These are phyloP conservation scores for Neuroscelio doddi DNA, from an alignment of 2,888 invertebrate species.

Conservation along the genomic window DNA sequence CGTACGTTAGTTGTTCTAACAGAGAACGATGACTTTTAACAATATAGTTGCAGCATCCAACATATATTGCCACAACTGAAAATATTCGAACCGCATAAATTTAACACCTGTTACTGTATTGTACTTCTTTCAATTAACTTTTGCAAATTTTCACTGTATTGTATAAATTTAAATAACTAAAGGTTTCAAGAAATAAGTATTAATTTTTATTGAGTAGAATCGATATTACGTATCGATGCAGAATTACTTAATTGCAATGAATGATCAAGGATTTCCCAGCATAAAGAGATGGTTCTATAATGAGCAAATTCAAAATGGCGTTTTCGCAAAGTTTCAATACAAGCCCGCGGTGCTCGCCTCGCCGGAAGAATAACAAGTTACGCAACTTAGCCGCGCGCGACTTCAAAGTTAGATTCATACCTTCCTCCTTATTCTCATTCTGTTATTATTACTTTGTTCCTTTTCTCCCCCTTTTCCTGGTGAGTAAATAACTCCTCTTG, in stretches of 20 bases:
- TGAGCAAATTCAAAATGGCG: slow-evolving; percentile 17
- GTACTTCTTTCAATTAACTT: no score
- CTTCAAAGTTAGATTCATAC: slow-evolving; percentile 50
- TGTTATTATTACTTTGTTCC: slow-evolving; percentile 65
- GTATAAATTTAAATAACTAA: no score
- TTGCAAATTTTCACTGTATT: no score
- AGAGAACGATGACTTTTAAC: no score
- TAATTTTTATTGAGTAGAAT: not conserved
- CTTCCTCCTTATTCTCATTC: slow-evolving; percentile 61
- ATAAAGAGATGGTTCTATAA: slow-evolving; percentile 3
- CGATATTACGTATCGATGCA: slow-evolving; percentile 1
- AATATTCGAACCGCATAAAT: no score
- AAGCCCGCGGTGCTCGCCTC: slow-evolving; percentile 27
- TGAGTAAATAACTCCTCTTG: slow-evolving; percentile 68
- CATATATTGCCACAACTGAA: no score
- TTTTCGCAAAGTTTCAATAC: slow-evolving; percentile 28
- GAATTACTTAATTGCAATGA: not conserved
- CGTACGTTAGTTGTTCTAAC: no score
- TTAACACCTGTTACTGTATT: no score
- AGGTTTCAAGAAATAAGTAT: no score
- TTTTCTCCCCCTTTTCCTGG: slow-evolving; percentile 51
- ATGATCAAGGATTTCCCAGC: slow-evolving; percentile 1
- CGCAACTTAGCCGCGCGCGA: slow-evolving; percentile 48
- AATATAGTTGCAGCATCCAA: no score
- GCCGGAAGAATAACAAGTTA: slow-evolving; percentile 48